Percentiles rank a stretch among this genome's conserved stretches.
Evolutionary conservation across 1,140 invertebrate genomes (phyloP).

Genomic region (Ceratina japonica): DNA sequence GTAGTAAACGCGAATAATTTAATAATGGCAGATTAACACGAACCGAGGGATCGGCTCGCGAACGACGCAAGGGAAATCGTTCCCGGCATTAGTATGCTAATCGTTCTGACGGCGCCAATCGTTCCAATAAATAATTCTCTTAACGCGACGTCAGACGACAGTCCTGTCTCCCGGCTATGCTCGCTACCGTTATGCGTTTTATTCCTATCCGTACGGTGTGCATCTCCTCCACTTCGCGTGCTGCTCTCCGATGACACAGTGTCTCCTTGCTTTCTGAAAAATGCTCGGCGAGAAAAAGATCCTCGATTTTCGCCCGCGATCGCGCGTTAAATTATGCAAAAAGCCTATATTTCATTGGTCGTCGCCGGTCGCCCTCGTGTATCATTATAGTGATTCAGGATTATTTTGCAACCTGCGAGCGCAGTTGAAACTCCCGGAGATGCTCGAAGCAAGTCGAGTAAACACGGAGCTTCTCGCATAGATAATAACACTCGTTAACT

Average conservation of each 20-base stretch:
- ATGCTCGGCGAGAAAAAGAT: background rate
- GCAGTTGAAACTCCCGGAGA: background rate
- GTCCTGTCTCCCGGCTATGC: conserved; percentile 8
- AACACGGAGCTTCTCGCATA: background rate
- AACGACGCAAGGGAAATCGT: conserved; percentile 21
- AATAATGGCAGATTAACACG: conserved; percentile 65
- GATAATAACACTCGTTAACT: conserved; percentile 18
- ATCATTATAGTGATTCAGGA: conserved; percentile 35
- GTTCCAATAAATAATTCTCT: conserved; percentile 65
- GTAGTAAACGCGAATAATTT: conserved; percentile 59
- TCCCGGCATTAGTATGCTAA: conserved; percentile 64
- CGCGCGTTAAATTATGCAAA: conserved; percentile 18
- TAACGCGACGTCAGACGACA: conserved; percentile 53
- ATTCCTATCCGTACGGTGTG: background rate
- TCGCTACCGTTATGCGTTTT: conserved; percentile 37
- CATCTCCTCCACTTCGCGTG: background rate
- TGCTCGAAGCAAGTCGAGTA: background rate
- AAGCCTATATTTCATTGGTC: conserved; percentile 26
- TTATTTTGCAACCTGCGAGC: conserved; percentile 10
- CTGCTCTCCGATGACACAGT: background rate
- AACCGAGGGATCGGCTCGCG: background rate
- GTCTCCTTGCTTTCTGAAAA: conserved; percentile 14
- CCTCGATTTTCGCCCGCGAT: background rate
- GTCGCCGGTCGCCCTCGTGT: background rate
- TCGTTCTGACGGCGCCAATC: conserved; percentile 58